These are phyloP conservation scores for Homarus gammarus DNA, from an alignment of 2,888 invertebrate species.

Conservation along the genomic window DNA sequence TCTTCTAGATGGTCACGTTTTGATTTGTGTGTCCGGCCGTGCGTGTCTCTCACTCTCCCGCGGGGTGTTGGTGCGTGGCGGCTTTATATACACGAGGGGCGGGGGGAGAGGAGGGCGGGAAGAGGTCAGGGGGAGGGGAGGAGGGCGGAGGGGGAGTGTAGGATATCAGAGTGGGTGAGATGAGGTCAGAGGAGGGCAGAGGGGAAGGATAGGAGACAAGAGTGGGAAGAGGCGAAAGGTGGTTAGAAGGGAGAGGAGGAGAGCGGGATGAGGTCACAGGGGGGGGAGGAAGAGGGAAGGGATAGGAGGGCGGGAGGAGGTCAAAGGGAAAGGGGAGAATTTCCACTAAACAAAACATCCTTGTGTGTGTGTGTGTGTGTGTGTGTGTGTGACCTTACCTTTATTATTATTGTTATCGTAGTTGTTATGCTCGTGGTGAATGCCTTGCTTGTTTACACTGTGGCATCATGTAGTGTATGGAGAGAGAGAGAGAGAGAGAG, in stretches of 20 bases:
- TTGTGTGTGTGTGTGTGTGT: too few species aligned
- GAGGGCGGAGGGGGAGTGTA: background rate
- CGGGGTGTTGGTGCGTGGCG: background rate
- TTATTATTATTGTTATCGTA: too few species aligned
- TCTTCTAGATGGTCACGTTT: background rate
- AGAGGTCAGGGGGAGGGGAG: background rate
- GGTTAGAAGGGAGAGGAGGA: background rate
- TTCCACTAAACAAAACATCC: too few species aligned
- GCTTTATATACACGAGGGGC: background rate
- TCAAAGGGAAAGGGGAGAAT: too few species aligned
- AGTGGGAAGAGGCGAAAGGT: background rate
- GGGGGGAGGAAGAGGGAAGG: background rate
- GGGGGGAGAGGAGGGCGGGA: background rate
- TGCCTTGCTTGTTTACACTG: too few species aligned
- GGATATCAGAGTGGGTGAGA: background rate
- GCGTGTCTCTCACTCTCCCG: background rate
- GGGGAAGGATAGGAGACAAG: background rate
- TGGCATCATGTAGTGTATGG: too few species aligned
- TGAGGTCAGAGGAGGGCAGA: background rate
- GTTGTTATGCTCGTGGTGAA: too few species aligned
- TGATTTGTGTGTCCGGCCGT: background rate
- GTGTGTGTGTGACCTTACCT: too few species aligned
- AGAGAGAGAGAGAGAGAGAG: too few species aligned
- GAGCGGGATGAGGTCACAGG: background rate
- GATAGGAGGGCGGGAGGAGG: too few species aligned